Evolutionary conservation across 2,797 vertebrate species (phyloP).

Genomic region (Limosa lapponica): DNA sequence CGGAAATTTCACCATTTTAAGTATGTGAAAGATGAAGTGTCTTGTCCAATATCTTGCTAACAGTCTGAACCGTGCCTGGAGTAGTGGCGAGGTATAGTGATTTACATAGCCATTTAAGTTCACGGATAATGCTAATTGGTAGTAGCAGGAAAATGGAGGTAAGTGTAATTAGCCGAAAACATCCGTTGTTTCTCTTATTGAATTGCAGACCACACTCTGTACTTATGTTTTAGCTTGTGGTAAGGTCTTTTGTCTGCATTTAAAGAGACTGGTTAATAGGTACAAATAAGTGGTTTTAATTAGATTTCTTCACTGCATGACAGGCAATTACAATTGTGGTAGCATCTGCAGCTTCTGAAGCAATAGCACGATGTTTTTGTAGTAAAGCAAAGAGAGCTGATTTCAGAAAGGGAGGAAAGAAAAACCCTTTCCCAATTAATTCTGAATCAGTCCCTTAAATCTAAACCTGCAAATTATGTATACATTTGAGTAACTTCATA

Average conservation of each 20-base stretch:
- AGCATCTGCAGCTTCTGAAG: slow-evolving; percentile 32
- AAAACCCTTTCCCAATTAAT: not conserved
- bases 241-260: slow-evolving; percentile 41
- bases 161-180: slow-evolving; percentile 37
- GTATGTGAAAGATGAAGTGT: not conserved
- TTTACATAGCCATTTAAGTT: not conserved
- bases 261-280: slow-evolving; percentile 47
- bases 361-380: not conserved
- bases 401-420: not conserved
- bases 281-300: slow-evolving; percentile 54
- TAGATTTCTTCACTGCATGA: not conserved
- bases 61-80: not conserved
- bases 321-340: slow-evolving; percentile 27
- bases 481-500: not conserved
- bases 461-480: not conserved
- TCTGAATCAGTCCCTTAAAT: not conserved
- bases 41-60: not conserved
- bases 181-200: not conserved
- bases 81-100: not conserved
- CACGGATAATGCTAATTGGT: slow-evolving; percentile 12
- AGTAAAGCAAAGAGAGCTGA: not conserved
- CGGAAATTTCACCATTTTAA: not conserved
- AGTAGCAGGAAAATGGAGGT: slow-evolving; percentile 22
- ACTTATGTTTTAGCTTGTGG: not conserved
- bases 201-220: not conserved